Evolutionary conservation across 35 echinoderm and acorn worm species (phyloP).

Genomic region (Heliocidaris tuberculata): DNA sequence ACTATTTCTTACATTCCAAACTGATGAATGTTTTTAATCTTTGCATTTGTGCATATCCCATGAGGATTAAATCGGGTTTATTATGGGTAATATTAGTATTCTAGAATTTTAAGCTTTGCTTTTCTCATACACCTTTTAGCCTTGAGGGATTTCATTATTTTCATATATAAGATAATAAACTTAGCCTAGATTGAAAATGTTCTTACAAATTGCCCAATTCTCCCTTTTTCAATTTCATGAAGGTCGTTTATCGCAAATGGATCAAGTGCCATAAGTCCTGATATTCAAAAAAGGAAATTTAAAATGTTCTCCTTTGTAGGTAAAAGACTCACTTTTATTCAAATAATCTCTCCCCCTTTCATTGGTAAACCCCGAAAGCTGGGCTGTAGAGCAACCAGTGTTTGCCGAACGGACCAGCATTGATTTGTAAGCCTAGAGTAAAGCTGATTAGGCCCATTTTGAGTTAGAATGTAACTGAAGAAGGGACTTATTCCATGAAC

Average conservation of each 20-base stretch:
- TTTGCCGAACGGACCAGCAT: background rate
- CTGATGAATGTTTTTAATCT: background rate
- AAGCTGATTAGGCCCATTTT: background rate
- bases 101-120: background rate
- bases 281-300: background rate
- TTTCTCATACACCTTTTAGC: background rate
- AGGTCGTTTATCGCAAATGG: background rate
- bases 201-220: background rate
- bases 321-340: background rate
- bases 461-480: background rate
- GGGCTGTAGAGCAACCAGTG: background rate
- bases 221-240: background rate
- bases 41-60: background rate
- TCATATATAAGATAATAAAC: background rate
- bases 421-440: background rate
- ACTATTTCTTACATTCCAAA: background rate
- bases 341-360: background rate
- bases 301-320: background rate
- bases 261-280: background rate
- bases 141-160: background rate
- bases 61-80: background rate
- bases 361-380: background rate
- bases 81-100: background rate
- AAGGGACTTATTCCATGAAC: background rate
- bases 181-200: background rate